Evolutionary conservation across 2,797 vertebrate species (phyloP), one percentile per base, ranked within the genome.

Genomic region (Myoxocephalus aenaeus): DNA sequence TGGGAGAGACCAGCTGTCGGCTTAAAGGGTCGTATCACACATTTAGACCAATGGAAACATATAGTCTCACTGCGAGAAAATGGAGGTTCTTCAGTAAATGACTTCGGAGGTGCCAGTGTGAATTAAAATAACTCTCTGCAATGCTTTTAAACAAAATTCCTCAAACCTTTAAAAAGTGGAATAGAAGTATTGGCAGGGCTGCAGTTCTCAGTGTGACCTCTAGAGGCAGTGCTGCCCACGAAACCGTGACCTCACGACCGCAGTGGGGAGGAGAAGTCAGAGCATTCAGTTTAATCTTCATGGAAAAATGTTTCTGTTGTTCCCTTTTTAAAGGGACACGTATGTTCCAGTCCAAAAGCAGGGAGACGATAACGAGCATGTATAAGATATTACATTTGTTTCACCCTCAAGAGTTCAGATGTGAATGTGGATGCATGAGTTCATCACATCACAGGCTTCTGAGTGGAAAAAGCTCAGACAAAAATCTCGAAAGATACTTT

Each of bases 171-270:
- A 17, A 40, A 68, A 53, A 42, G 3, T 46, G 3, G 14, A 29
- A 40, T 20, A 13, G 2, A 74, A 48, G 66, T 59, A 54, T 53
- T 58, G 51, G 18, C 0, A 6, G 46, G 32, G 48, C 57, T 91
- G 90, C 44, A 93, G 78, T 93, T 90, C 79, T 56, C 44, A 0
- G 1, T 86, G 53, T 62, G 18, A 44, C 92, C 64, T 62, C 73
- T 91, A 89, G 95, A 86, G 93, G 95, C 94, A 93, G 92, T 87
- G 88, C 63, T 94, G 94, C 79, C 95, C 89, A 94, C 87, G 90
- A 95, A 95, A 94, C 90, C 46, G 38, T 71, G 64, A 81, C 76
- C 82, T 65, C 54, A 65, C 65, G 72, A 54, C 78, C 61, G 17
- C 7, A 65, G 68, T 12, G 15, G 50, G n/a, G 34, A 12, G 36